phyloP scores from a whole-genome alignment of 1,140 invertebrate species.

The Camponotus vicinus region DNA sequence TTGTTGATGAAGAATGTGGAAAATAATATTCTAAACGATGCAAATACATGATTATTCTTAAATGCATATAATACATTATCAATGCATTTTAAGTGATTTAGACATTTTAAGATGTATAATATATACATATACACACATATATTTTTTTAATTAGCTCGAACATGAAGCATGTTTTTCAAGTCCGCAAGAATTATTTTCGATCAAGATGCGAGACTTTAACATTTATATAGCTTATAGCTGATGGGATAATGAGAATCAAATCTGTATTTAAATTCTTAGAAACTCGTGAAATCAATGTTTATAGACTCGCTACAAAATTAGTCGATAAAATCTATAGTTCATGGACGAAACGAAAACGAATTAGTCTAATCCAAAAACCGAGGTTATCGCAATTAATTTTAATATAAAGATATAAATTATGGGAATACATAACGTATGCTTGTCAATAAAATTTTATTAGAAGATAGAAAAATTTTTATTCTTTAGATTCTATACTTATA shows the following conservation, averaged over 20 bases:
- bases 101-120: background rate
- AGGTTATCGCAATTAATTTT: background rate
- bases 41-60: background rate
- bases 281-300: slow-evolving; percentile 50
- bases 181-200: background rate
- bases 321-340: slow-evolving; percentile 8
- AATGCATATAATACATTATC: background rate
- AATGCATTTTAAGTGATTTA: background rate
- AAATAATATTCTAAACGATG: slow-evolving; percentile 6
- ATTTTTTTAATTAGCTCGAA: background rate
- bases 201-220: background rate
- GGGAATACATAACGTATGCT: background rate
- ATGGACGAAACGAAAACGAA: slow-evolving; percentile 3
- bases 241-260: background rate
- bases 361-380: slow-evolving; percentile 25
- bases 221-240: background rate
- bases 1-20: background rate
- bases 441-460: slow-evolving; percentile 6
- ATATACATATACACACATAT: too few species aligned
- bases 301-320: slow-evolving; percentile 17
- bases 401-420: slow-evolving; percentile 5
- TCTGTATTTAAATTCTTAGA: slow-evolving; percentile 38
- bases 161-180: background rate
- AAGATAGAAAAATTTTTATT: background rate
- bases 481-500: too few species aligned